phyloP scores from a whole-genome alignment of 35 echinoderm and acorn worm species.

The Heliocidaris erythrogramma region DNA sequence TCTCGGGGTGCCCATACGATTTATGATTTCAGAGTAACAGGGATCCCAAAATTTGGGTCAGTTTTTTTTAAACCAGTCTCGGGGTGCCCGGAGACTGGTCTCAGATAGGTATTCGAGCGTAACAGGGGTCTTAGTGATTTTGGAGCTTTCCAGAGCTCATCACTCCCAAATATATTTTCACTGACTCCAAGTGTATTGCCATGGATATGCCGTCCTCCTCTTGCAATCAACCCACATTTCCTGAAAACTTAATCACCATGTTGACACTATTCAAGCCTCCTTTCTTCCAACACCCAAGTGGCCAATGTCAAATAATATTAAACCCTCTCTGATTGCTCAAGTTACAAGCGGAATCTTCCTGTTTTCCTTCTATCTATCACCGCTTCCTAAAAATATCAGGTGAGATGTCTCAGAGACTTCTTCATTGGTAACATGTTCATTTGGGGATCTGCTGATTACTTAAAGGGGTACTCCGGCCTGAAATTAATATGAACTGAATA shows the following conservation, averaged over 20 bases:
- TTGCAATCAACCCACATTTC: background rate
- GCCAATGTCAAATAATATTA: slow-evolving; percentile 8
- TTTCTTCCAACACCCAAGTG: background rate
- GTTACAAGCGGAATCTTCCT: background rate
- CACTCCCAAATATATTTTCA: too few relatives aligned
- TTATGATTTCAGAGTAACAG: too few relatives aligned
- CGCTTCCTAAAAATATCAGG: background rate
- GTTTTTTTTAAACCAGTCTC: too few relatives aligned
- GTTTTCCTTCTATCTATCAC: background rate
- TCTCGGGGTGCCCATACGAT: too few relatives aligned
- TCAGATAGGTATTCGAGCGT: too few relatives aligned
- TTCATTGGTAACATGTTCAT: background rate
- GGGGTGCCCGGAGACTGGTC: too few relatives aligned
- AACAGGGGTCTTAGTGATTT: too few relatives aligned
- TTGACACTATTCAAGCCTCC: background rate
- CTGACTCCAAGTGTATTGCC: background rate
- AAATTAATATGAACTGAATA: too few relatives aligned
- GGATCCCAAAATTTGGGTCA: too few relatives aligned
- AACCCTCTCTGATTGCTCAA: background rate
- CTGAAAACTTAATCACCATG: background rate
- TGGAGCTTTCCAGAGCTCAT: too few relatives aligned
- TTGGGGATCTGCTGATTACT: background rate
- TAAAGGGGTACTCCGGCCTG: too few relatives aligned
- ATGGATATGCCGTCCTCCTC: background rate
- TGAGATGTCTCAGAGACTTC: background rate